Base-by-base conservation (phyloP, 2,113 vertebrate species). In the Megaceryle maxima region DNA sequence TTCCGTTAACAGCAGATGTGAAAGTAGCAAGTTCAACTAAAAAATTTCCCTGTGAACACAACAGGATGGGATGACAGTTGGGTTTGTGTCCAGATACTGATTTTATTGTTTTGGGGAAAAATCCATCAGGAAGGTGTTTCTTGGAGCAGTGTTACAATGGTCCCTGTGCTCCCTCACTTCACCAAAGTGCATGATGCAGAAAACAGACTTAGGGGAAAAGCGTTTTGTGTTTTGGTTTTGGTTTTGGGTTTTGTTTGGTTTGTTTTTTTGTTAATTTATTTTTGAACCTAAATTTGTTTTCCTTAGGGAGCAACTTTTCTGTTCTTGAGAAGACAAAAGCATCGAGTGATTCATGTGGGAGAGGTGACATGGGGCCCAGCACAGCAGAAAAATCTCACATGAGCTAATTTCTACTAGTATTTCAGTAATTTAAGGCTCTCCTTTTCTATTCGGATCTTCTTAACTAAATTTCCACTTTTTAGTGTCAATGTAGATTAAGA, bases 81-180 rank as follows among this genome's bases (percentile, higher is more conserved):
- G 16, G 83, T 46, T 64, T 11, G 72, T 21, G 25, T 41, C 33
- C 4, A 0, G 50, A 1, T 24, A 20, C 37, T 24, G 68, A 5
- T 16, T 31, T 11, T 12, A 41, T 5, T 53, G 50, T 31, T 3
- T 64, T 12, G 41, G 41, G 51, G 60, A 3, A 24, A 24, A 44
- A 31, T 59, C 16, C 2, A 0, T 22, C 66, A 3, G 56, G 13
- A 59, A 41, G 39, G 33, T n/a, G 2, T 3, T 56, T 64, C 8
- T 10, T 37, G n/a, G 16, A 62, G 62, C 22, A 24, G n/a, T 3
- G 0, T 13, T 26, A 5, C 11, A 2, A 8, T 3, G 10, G n/a
- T 33, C 70, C 5, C 1, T 39, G 15, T n/a, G 46, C 26, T 28
- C 33, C 9, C 75, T 46, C 72, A 22, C 88, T 82, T 48, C 4